Base-by-base conservation (phyloP, 2,888 invertebrate species). In the Diarsia mendica region DNA sequence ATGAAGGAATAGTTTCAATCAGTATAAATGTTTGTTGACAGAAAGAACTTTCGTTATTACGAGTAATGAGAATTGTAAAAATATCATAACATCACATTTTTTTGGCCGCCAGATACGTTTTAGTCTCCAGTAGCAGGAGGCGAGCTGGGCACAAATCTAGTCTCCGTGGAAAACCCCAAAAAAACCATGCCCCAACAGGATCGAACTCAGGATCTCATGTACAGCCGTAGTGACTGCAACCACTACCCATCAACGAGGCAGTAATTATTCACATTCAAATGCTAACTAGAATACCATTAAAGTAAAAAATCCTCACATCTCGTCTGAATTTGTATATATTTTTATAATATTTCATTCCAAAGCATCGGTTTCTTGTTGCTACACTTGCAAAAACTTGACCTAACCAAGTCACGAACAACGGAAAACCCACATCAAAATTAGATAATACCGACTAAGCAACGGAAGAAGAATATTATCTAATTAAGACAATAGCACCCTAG, bases 381-480 rank as follows among this genome's bases (percentile, higher is more conserved):
- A 20, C n/a, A n/a, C 1, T 39, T 18, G 10, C n/a, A n/a, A 53
- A 48, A 33, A 33, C 53, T 55, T 64, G n/a, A 74, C 23, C 13
- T 23, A 74, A 10, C 33, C 44, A 23, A 55, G 20, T 23, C 33
- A n/a, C 61, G 15, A 44, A 23, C 23, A 51, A n/a, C 53, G 23
- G 15, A 69, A 70, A 55, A 55, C 39, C 4, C 33, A 0, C n/a
- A 63, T 64, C 33, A 39, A 39, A 61, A 80, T 80, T 0, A 65
- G 33, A 53, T 64, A 84, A 70, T 65, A 70, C 60, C 6, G 44
- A 53, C 51, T 46, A 48, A 60, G 20, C 18, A 75, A 70, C 68
- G 72, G 60, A 80, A 70, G 60, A 55, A 55, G 33, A 28, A 15
- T 51, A 51, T 76, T 46, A 55, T 49, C 39, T 63, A 11, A 48